Evolutionary conservation across 2,888 invertebrate species (phyloP).

Genomic region (Hydraecia micacea): DNA sequence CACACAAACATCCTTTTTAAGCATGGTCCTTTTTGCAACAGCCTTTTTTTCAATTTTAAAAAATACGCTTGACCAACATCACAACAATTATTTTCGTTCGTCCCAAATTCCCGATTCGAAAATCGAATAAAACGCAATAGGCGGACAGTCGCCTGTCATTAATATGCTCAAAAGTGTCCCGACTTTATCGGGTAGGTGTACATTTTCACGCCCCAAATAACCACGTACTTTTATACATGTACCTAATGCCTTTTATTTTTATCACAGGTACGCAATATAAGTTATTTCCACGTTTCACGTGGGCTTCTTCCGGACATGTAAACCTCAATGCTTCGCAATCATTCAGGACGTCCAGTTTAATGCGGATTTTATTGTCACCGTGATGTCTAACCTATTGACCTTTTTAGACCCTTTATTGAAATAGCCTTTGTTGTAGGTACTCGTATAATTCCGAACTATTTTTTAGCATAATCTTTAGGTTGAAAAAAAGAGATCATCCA

Average conservation of each 20-base stretch:
- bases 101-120: constrained; percentile 15
- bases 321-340: constrained; percentile 34
- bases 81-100: background rate
- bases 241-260: constrained; percentile 34
- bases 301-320: constrained; percentile 46
- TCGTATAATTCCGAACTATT: background rate
- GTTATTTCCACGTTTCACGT: constrained; percentile 33
- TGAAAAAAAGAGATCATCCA: too few relatives aligned
- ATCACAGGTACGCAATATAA: constrained; percentile 27
- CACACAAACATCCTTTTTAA: background rate
- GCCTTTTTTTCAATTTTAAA: too few relatives aligned
- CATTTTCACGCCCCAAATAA: constrained; percentile 34
- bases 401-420: constrained; percentile 43
- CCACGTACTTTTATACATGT: constrained; percentile 23
- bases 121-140: constrained; percentile 26
- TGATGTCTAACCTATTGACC: constrained; percentile 55
- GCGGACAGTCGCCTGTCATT: constrained; percentile 14
- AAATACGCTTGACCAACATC: background rate
- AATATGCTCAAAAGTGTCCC: constrained; percentile 20
- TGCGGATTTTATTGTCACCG: constrained; percentile 48
- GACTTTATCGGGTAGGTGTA: constrained; percentile 10
- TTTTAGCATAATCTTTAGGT: background rate
- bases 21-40: background rate
- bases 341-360: constrained; percentile 44
- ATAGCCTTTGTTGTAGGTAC: background rate